Conservation (phyloP, 2,113 vertebrate genomes). For the Oxyura jamaicensis region DNA sequence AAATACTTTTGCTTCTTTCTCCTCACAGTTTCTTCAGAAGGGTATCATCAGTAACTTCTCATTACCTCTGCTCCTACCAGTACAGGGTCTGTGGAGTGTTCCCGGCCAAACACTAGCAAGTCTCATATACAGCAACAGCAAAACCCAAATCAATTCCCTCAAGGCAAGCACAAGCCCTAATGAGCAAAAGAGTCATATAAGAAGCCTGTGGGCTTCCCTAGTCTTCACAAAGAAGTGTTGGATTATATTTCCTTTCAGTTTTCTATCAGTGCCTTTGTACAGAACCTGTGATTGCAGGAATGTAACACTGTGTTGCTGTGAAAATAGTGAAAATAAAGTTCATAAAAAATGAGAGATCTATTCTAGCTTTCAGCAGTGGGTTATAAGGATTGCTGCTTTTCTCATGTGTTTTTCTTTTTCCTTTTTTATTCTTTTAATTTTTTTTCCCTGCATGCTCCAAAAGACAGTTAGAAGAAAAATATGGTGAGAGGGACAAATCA, state of each 20-base stretch:
- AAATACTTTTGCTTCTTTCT: not conserved
- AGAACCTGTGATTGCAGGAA: not conserved
- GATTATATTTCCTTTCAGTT: not conserved
- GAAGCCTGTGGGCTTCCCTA: not conserved
- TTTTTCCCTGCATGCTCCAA: not conserved
- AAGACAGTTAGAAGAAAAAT: constrained; percentile 13
- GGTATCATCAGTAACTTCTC: not conserved
- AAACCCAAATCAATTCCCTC: not conserved
- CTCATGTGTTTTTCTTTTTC: not conserved
- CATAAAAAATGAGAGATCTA: not conserved
- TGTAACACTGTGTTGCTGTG: not conserved
- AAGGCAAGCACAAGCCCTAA: not conserved
- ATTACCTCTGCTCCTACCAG: not conserved
- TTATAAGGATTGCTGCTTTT: not conserved
- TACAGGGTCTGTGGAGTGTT: not conserved
- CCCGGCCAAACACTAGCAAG: not conserved
- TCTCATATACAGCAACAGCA: not conserved
- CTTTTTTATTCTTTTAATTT: not conserved
- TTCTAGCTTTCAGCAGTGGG: not conserved
- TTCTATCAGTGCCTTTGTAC: not conserved
- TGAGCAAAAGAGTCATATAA: fast-evolving
- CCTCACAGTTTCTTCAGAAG: not conserved
- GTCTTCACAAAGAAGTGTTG: not conserved
- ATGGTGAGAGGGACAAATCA: not conserved
- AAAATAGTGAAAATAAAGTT: not conserved